A percentile compares a stretch with the other conserved stretches of the same genome.
Conservation (phyloP, 2,888 invertebrate genomes). For the Onthophagus sagittarius region DNA sequence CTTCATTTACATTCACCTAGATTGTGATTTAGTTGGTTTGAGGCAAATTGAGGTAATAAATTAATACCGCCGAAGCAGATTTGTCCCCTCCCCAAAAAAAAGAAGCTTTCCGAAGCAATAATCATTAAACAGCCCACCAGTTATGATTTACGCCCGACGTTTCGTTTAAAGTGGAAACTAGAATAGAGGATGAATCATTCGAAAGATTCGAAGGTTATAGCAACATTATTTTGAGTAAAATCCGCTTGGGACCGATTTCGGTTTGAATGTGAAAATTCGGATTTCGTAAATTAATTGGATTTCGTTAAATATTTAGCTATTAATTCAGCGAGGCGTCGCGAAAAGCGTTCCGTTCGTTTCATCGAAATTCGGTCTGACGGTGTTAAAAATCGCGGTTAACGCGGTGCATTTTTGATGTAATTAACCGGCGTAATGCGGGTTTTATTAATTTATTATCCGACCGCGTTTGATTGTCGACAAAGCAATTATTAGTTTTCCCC, state of each 20-base stretch:
- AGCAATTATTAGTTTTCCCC: background rate
- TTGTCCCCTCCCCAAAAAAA: slow-evolving; percentile 35
- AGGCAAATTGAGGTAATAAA: slow-evolving; percentile 41
- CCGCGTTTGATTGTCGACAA: background rate
- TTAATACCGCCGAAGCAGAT: slow-evolving; percentile 35
- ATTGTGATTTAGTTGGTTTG: slow-evolving; percentile 37
- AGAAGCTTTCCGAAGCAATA: background rate
- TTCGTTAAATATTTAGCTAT: background rate
- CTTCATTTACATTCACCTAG: background rate
- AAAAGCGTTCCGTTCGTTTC: background rate
- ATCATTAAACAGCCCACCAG: slow-evolving; percentile 5
- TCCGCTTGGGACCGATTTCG: too few species aligned
- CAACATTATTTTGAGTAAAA: too few species aligned
- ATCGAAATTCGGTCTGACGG: background rate
- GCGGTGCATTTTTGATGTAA: background rate
- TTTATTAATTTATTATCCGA: background rate
- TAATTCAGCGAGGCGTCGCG: background rate
- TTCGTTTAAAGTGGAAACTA: slow-evolving; percentile 1
- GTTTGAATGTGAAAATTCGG: background rate
- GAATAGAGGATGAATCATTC: background rate
- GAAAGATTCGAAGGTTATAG: background rate
- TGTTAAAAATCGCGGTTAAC: background rate
- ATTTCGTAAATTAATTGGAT: background rate
- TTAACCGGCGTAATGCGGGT: background rate
- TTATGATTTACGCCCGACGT: slow-evolving; percentile 1